Evolutionary conservation across 2,888 invertebrate genomes (phyloP), one percentile per base, ranked within the genome.

Genomic region (Synergus itoensis): DNA sequence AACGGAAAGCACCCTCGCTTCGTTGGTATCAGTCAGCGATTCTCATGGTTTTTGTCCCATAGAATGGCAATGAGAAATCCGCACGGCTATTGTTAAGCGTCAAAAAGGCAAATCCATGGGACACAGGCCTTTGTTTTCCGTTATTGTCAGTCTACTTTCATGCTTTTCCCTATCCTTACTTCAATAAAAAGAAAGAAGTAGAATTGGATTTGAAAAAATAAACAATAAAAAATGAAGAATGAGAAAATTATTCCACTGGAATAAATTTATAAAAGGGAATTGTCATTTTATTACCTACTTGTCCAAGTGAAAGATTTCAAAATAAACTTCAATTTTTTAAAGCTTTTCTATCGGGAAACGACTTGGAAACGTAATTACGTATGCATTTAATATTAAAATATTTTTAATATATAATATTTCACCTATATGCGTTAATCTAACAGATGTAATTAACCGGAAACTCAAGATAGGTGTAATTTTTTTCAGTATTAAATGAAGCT

Each of bases 1-100:
- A 62, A 62, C 80, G 83, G 87, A 86, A 87, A 86, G 81, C 69
- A 28, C 67, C 78, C n/a, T 21, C 79, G 40, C 48, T 40, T 45
- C 45, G 12, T 36, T 73, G 75, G n/a, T 62, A 62, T 41, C 65
- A 65, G 41, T 65, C 65, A 65, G 41, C 41, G 9, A 65, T 65
- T 65, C 36, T 36, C 65, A 65, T 65, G 65, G 18, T 41, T 40
- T 40, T 41, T n/a, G n/a, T 41, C 65, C 65, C 41, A 65, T 41
- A 18, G 18, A 41, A 65, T 65, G 41, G 65, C 65, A 7, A 41
- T 18, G 65, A 65, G 65, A 65, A 65, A 41, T 65, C 40, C 65
- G 16, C 65, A n/a, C 41, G 16, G 41, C 65, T 65, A 65, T 65
- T 65, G 65, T 65, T 65, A 41, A 65, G 65, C n/a, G 65, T 65